Evolutionary conservation across 2,797 vertebrate genomes (phyloP).

Genomic region (Takifugu ocellatus): DNA sequence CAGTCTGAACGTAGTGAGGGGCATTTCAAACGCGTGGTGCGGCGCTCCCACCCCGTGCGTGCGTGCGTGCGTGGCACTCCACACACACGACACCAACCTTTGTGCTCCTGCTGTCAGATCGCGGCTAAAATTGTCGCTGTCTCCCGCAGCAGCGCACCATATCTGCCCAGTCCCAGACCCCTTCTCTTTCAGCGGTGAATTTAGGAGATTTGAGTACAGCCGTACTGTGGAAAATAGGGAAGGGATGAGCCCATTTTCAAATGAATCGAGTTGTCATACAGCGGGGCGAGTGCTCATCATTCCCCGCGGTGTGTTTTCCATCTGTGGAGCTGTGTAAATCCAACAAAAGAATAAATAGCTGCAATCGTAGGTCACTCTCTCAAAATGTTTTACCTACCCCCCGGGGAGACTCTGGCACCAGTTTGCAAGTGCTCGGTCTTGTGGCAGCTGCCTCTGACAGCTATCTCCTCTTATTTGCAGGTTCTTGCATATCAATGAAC

Average conservation of each 20-base stretch:
- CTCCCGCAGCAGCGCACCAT: too few relatives aligned
- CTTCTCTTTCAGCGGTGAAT: too few relatives aligned
- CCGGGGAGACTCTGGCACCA: constrained; percentile 56
- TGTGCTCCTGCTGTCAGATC: too few relatives aligned
- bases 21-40: too few relatives aligned
- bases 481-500: constrained; percentile 30
- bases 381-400: constrained; percentile 58
- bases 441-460: constrained; percentile 60
- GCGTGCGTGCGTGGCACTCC: too few relatives aligned
- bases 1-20: too few relatives aligned
- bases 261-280: constrained; percentile 17
- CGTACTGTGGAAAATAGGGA: not conserved
- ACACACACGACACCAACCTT: too few relatives aligned
- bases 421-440: constrained; percentile 24
- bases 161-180: too few relatives aligned
- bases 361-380: constrained; percentile 31
- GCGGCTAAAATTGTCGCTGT: too few relatives aligned
- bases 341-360: constrained; percentile 3
- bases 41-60: too few relatives aligned
- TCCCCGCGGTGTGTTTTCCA: constrained; percentile 29
- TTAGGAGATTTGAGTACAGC: not conserved
- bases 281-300: constrained; percentile 24
- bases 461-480: constrained; percentile 52
- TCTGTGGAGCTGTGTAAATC: constrained; percentile 15
- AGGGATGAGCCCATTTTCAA: constrained; percentile 23